Base-by-base conservation (phyloP, 30 jellyfish, hydroid and myxozoan genomes). In the Sanderia malayensis region DNA sequence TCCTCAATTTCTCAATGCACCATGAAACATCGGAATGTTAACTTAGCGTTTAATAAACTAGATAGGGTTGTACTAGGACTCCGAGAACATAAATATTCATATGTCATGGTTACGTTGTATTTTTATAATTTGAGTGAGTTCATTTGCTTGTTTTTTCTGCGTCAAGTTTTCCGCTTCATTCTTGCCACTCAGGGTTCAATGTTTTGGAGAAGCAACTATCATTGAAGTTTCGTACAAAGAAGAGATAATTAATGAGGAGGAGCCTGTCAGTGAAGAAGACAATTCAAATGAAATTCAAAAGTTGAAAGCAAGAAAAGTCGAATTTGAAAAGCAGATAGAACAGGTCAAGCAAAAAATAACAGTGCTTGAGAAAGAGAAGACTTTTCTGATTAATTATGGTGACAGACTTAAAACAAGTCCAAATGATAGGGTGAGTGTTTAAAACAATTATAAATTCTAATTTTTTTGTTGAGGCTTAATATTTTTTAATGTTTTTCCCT, bases 171-270 rank as follows among this genome's bases (percentile, higher is more conserved):
- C n/a, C 7, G 24, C 7, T 1, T 10, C 25, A 29, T 66, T 18
- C 52, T 46, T 81, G 58, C 58, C 10, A 30, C 65, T 1, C 45
- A 86, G 96, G 19, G 94, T 86, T 0, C 63, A 68, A 32, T 86
- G 96, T 80, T 69, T 47, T 21, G 84, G 92, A 26, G 94, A 86
- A 10, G 96, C 92, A 52, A 86, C 94, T n/a, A 86, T 86, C 20
- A 64, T 86, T 31, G 96, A 86, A 72, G 96, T 86, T 20, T 86
- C 87, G 2, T 49, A 46, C 46, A 30, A 20, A 26, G 68, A 23
- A 29, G 63, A 67, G 58, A 21, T 31, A 4, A 46, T 55, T 0
- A 20, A 71, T 29, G 47, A 41, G 23, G 24, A 44, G 19, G 37
- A 29, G 15, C 73, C 66, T 27, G 89, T 61, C 19, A 84, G 72